phyloP scores from a whole-genome alignment of 2,113 vertebrate genomes.

The Pelodiscus sinensis region DNA sequence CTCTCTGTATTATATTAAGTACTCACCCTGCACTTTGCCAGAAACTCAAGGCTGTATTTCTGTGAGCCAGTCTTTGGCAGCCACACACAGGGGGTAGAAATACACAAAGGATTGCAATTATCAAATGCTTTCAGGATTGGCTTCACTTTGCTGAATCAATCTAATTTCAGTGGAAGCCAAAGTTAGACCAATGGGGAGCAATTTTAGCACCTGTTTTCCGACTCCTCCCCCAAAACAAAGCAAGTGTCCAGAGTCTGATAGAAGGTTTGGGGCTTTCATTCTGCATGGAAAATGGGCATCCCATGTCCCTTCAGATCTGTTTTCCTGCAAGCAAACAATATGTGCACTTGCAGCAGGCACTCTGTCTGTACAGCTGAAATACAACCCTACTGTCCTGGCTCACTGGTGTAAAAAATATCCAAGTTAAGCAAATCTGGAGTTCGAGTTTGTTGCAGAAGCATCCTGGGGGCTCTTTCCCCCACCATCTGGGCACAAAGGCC shows the following conservation, averaged over 20 bases:
- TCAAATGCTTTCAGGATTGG: not conserved
- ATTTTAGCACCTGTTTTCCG: not conserved
- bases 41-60: not conserved
- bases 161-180: not conserved
- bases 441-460: not conserved
- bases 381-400: not conserved
- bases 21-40: not conserved
- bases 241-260: not conserved
- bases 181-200: not conserved
- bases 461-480: not conserved
- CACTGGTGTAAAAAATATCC: not conserved
- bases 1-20: not conserved
- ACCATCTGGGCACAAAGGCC: not conserved
- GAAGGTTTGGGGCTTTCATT: not conserved
- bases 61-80: not conserved
- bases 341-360: not conserved
- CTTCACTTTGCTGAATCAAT: slow-evolving; percentile 15
- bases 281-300: not conserved
- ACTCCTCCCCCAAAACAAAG: not conserved
- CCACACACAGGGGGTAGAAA: not conserved
- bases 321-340: not conserved
- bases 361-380: not conserved
- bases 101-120: not conserved
- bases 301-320: not conserved
- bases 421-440: not conserved